Evolutionary conservation across 2,888 invertebrate species (phyloP), one percentile per base, ranked within the genome.

Genomic region (Xanthostigma xanthostigma): DNA sequence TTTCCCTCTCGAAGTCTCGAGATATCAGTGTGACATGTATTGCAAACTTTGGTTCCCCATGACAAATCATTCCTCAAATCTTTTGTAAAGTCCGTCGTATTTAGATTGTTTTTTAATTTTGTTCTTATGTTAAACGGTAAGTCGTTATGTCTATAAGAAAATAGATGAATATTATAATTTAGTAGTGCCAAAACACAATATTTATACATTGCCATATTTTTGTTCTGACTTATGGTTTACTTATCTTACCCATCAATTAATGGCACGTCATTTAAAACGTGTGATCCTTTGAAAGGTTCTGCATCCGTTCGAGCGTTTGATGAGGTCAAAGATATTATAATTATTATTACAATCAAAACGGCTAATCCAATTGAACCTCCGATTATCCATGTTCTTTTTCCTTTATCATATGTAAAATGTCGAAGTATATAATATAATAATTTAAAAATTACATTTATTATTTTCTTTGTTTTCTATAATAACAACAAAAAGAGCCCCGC

Each of bases 11-110:
- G 57, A 34, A 77, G 56, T 46, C 75, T 60, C 0, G 69, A 69
- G 13, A 77, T 65, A 60, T 78, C 77, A 2, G 77, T 78, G 54
- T 65, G 69, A 47, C 69, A 70, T 4, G 55, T 53, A 2, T 43
- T 9, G 48, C 68, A 69, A 1, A 48, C 54, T 6, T 52, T 38
- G 9, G 13, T 53, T 11, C 69, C 68, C 67, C 70, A 75, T 45
- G 59, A 53, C 2, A 58, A 52, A 55, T 72, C 64, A 2, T 62
- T 49, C 3, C 55, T 59, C 13, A 73, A 59, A 58, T 72, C 58
- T 9, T 56, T 56, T 3, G 64, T 59, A 50, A 74, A 69, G 27
- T 62, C 53, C 52, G 69, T 70, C n/a, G 58, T 56, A 2, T 58
- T 54, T 38, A 74, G 54, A 47, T 67, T 60, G 54, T 73, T 72